These are phyloP conservation scores for Poecile atricapillus DNA, from an alignment of 2,113 vertebrate species.

Conservation along the genomic window DNA sequence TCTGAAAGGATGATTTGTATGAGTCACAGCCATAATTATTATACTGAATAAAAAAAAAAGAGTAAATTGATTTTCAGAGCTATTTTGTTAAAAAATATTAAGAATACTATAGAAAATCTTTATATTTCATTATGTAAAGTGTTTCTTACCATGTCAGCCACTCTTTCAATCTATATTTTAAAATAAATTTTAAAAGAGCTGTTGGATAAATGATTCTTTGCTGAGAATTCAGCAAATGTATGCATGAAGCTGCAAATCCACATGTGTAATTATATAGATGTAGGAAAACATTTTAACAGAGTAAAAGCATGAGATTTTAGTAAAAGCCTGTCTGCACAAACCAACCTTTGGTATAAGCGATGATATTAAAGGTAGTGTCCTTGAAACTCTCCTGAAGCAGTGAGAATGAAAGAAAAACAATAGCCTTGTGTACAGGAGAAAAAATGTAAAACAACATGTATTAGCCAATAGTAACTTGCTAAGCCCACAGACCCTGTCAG, in stretches of 20 bases:
- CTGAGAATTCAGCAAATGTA: background rate
- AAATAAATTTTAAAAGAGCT: background rate
- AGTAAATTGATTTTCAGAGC: slow-evolving; percentile 51
- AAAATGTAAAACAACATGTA: too few species aligned
- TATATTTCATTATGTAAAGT: slow-evolving; percentile 24
- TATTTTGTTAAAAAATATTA: slow-evolving; percentile 12
- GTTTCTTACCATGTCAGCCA: background rate
- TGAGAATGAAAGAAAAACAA: too few species aligned
- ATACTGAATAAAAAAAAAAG: background rate
- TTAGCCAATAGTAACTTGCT: too few species aligned
- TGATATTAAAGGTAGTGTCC: too few species aligned
- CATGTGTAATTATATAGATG: background rate
- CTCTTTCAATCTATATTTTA: background rate
- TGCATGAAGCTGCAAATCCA: background rate
- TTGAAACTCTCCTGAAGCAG: too few species aligned
- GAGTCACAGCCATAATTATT: slow-evolving; percentile 73
- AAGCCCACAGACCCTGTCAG: too few species aligned
- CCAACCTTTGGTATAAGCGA: too few species aligned
- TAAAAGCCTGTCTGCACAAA: too few species aligned
- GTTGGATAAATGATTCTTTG: background rate
- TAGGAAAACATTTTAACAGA: too few species aligned
- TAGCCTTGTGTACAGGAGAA: too few species aligned
- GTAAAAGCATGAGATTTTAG: too few species aligned
- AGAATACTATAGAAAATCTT: slow-evolving; percentile 16
- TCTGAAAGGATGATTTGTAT: slow-evolving; percentile 70